Conservation (phyloP, 2,113 vertebrate species). For the Tetrax tetrax region DNA sequence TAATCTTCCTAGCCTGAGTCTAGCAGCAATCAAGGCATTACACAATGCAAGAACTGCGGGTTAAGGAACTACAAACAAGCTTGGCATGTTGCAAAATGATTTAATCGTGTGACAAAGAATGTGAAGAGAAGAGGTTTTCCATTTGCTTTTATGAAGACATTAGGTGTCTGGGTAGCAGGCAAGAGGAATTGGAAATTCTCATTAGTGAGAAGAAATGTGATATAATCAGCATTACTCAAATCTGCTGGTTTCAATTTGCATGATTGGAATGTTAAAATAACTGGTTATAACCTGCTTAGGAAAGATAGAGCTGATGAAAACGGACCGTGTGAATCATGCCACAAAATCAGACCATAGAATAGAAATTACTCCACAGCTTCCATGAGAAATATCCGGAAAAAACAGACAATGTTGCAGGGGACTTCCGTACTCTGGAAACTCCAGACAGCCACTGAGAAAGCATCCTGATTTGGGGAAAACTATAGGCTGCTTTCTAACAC, state of each 20-base stretch:
- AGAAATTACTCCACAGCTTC: not conserved
- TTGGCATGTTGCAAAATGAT: conserved; percentile 28
- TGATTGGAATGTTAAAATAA: conserved; percentile 44
- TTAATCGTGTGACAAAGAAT: conserved; percentile 45
- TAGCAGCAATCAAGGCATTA: conserved; percentile 10
- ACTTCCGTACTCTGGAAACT: not conserved
- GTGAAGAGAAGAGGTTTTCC: conserved; percentile 29
- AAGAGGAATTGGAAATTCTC: conserved; percentile 58
- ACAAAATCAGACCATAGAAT: not conserved
- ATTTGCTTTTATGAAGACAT: conserved; percentile 32
- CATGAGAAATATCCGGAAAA: not conserved
- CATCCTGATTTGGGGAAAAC: not conserved
- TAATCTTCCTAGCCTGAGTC: not conserved
- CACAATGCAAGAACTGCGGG: not conserved
- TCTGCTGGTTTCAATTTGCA: conserved; percentile 45
- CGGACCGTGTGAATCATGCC: not conserved
- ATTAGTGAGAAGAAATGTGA: conserved; percentile 56
- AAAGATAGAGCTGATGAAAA: conserved; percentile 5
- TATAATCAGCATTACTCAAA: conserved; percentile 62
- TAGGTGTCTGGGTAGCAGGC: not conserved
- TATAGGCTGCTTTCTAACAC: not conserved
- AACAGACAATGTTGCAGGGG: not conserved
- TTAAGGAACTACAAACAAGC: conserved; percentile 47
- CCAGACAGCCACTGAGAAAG: not conserved
- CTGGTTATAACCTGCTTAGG: conserved; percentile 57